Evolutionary conservation across 2,888 invertebrate species (phyloP).

Genomic region (Ferrisia virgata): DNA sequence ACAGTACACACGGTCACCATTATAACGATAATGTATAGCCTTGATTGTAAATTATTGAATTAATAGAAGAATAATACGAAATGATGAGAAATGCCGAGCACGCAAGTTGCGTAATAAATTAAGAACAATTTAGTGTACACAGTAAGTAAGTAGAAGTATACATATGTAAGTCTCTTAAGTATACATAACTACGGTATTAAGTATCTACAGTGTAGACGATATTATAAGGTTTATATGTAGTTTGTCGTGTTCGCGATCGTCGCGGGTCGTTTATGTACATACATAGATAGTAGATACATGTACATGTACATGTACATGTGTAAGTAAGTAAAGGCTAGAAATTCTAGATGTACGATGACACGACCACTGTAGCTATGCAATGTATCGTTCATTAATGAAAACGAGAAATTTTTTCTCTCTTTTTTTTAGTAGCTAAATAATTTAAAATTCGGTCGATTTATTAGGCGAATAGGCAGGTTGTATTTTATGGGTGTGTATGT

Average conservation of each 20-base stretch:
- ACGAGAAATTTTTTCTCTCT: background rate
- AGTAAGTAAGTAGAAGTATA: no score
- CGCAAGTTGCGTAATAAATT: constrained; percentile 7
- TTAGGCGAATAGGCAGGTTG: no score
- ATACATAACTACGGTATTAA: no score
- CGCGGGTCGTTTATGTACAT: background rate
- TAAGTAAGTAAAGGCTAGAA: no score
- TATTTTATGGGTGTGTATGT: no score
- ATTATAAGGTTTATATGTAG: background rate
- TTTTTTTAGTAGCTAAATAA: background rate
- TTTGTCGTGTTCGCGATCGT: background rate
- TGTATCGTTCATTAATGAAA: constrained; percentile 2
- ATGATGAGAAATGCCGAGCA: constrained; percentile 19
- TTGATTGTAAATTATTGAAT: constrained; percentile 15
- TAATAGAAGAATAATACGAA: constrained; percentile 21
- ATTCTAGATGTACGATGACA: no score
- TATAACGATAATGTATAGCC: background rate
- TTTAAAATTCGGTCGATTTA: background rate
- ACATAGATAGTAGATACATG: no score
- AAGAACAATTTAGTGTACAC: background rate
- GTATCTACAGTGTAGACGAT: no score
- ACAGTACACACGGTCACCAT: background rate
- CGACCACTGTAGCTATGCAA: no score
- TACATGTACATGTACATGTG: no score
- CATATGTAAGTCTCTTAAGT: no score